Percentiles rank a stretch among this genome's conserved stretches.
These are phyloP conservation scores for Melinaea marsaeus DNA, from an alignment of 2,888 invertebrate species.

Conservation along the genomic window DNA sequence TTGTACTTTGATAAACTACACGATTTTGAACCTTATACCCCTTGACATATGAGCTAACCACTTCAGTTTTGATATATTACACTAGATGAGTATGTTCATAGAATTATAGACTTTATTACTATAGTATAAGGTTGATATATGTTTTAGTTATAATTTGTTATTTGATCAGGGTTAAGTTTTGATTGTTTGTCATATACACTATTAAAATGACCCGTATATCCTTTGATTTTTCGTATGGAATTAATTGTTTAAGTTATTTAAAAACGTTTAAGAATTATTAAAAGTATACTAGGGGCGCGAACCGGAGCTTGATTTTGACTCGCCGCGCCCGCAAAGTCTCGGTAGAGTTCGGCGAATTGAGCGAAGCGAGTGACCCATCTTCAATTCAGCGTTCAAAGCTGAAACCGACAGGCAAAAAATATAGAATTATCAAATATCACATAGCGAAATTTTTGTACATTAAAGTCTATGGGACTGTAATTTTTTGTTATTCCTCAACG, in stretches of 20 bases:
- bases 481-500: no score
- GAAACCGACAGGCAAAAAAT: no score
- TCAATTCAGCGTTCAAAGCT: no score
- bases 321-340: no score
- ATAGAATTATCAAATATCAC: no score
- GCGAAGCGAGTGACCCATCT: no score
- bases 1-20: constrained; percentile 15
- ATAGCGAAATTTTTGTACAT: no score
- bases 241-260: not conserved
- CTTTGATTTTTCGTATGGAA: constrained; percentile 13
- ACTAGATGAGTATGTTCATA: not conserved
- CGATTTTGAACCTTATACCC: not conserved
- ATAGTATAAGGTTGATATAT: not conserved
- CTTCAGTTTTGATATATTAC: constrained; percentile 1
- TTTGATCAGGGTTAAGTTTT: constrained; percentile 10
- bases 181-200: constrained; percentile 10
- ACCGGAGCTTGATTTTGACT: no score
- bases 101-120: not conserved
- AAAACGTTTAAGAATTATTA: not conserved
- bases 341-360: no score
- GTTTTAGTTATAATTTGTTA: not conserved
- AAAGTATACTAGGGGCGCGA: no score
- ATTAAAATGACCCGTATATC: constrained; percentile 16
- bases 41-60: constrained; percentile 1
- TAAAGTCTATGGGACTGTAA: no score